Evolutionary conservation across 1,140 invertebrate species (phyloP), one percentile per base, ranked within the genome.

Genomic region (Drosophila miranda): DNA sequence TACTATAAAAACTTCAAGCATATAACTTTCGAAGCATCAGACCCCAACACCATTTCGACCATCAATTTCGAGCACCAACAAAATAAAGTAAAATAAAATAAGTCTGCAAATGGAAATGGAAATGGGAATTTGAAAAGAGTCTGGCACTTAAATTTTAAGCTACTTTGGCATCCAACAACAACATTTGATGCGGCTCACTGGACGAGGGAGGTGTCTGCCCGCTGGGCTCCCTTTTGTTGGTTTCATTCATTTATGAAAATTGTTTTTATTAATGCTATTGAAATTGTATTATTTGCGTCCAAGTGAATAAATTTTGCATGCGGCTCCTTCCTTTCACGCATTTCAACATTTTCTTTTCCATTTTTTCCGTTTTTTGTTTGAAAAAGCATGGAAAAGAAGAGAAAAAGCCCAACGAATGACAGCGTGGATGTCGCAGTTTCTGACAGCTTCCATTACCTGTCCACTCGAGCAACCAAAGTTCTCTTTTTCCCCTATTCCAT

Each of bases 221-320:
- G 23, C 5, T 26, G 3, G 23, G 19, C 19, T 19, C 5, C 3
- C 30, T 21, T 66, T 42, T 56, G 70, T 52, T 48, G 59, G 69
- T 73, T 74, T 52, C 70, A 87, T 68, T 82, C 79, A 86, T 87
- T 86, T 86, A 82, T 78, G 78, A 82, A 86, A 82, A 87, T 86
- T 82, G 74, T 86, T 87, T 72, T 66, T 67, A 62, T 75, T 70
- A 86, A 86, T 86, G 82, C 70, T 82, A 86, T 86, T 78, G 66
- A 82, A 86, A 86, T 87, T 88, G 75, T 82, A 87, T 82, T 86
- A 86, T 88, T 87, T 80, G 71, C 83, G 78, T 81, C 82, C 52
- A 82, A 68, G 70, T 78, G 75, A 82, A 60, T 69, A 75, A 59
- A 87, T 86, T 86, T 78, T 78, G 82, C 83, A 86, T 84, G 53